phyloP scores from a whole-genome alignment of 2,797 vertebrate genomes.

The Alca torda region DNA sequence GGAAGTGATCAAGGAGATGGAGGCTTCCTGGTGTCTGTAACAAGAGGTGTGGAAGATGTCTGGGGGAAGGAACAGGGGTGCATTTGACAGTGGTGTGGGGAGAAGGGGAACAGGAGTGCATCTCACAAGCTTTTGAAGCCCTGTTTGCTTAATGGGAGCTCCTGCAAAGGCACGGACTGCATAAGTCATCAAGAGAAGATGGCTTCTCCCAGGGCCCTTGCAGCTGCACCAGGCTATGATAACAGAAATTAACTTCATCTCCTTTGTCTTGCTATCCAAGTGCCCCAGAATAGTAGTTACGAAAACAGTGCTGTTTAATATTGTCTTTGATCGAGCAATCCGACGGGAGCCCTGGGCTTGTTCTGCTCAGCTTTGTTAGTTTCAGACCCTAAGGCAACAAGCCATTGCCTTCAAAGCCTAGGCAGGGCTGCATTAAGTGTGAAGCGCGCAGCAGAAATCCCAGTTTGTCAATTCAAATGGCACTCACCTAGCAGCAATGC shows the following conservation, averaged over 20 bases:
- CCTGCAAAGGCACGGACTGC: slow-evolving; percentile 20
- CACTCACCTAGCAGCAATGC: slow-evolving; percentile 56
- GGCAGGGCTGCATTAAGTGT: slow-evolving; percentile 52
- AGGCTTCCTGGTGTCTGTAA: background rate
- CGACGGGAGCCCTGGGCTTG: slow-evolving; percentile 58
- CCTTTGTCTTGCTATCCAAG: slow-evolving; percentile 49
- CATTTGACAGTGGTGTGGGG: fast-evolving
- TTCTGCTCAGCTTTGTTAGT: slow-evolving; percentile 72
- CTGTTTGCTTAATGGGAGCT: slow-evolving; percentile 37
- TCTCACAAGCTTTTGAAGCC: slow-evolving; percentile 21
- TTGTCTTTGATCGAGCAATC: slow-evolving; percentile 75
- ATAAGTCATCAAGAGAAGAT: slow-evolving; percentile 60
- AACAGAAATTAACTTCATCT: slow-evolving; percentile 72
- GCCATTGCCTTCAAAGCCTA: slow-evolving; percentile 66
- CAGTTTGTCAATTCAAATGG: slow-evolving; percentile 72
- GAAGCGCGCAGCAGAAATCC: slow-evolving; percentile 46
- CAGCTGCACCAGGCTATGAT: slow-evolving; percentile 56
- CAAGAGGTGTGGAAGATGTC: background rate
- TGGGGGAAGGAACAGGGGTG: background rate
- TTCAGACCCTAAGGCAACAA: slow-evolving; percentile 77
- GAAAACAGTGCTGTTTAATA: slow-evolving; percentile 75
- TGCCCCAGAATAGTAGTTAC: slow-evolving; percentile 72
- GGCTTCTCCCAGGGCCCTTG: slow-evolving; percentile 62
- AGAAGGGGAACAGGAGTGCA: background rate
- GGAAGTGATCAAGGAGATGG: background rate